phyloP scores from a whole-genome alignment of 1,140 invertebrate genomes.

The Batillaria attramentaria region DNA sequence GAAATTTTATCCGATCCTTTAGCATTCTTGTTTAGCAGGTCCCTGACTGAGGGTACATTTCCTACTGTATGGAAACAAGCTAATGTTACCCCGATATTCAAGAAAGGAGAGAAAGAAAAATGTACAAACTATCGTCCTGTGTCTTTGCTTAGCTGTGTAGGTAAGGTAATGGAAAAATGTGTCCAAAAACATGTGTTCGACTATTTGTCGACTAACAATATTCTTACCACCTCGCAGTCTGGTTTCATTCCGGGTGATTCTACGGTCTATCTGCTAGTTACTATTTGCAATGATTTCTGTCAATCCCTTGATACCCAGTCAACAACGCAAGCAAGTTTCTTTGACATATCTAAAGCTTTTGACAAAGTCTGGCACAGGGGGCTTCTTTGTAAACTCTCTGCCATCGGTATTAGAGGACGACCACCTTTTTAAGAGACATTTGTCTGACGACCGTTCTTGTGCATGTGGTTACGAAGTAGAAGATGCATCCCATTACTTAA shows the following conservation, averaged over 20 bases:
- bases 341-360: constrained; percentile 16
- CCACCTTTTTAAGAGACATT: background rate
- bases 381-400: background rate
- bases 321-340: constrained; percentile 7
- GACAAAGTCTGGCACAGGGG: background rate
- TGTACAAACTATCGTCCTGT: background rate
- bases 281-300: constrained; percentile 1
- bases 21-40: no score
- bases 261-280: background rate
- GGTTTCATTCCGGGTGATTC: background rate
- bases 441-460: no score
- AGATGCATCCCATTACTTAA: no score
- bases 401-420: background rate
- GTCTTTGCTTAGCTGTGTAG: background rate
- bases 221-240: background rate
- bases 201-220: background rate
- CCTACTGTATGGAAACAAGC: no score
- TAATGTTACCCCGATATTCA: no score
- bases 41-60: no score
- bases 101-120: no score
- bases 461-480: no score
- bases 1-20: no score
- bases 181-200: constrained; percentile 1
- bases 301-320: background rate
- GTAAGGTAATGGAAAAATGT: background rate